Evolutionary conservation across 1,140 invertebrate genomes (phyloP), one percentile per base, ranked within the genome.

Genomic region (Holcopasites calliopsidis): DNA sequence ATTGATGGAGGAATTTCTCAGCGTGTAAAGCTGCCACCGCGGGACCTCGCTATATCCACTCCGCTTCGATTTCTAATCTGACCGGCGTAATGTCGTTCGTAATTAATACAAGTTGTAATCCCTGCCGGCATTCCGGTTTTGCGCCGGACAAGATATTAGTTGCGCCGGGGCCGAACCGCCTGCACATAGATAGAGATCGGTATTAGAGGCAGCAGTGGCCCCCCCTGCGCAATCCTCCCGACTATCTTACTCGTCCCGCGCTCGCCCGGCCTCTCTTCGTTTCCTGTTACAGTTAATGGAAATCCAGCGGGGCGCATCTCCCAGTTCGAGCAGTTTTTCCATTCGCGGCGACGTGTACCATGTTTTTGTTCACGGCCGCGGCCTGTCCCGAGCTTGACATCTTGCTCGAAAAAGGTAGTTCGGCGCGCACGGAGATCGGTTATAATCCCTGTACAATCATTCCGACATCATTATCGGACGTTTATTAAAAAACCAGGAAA

Each of bases 61-160:
- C 86, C 85, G n/a, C n/a, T 89, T 90, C 87, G 90, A 92, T 92
- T 91, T 90, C 90, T 90, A 91, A 91, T 91, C 90, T 91, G 84
- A 68, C 83, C 84, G 79, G 87, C 80, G 80, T 89, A 86, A 91
- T 90, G 90, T 91, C 89, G 87, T 80, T 79, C 87, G 88, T 91
- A 91, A 91, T 91, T 91, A 91, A 91, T 91, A 91, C 90, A 90
- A 91, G 87, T 91, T 90, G 88, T 89, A 90, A 90, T 90, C 85
- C 90, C 77, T 75, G 79, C 78, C 79, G 79, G 85, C 83, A 91
- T 91, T 91, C 89, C 88, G 90, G 89, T 91, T 91, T 91, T 90
- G 88, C 88, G 81, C 86, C 83, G 87, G 87, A 90, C 89, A 89
- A 88, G 88, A 90, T 90, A 91, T 91, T 91, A 89, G 89, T 89